Evolutionary conservation across 1,140 invertebrate species (phyloP), one percentile per base, ranked within the genome.

Genomic region (Lethrus apterus): DNA sequence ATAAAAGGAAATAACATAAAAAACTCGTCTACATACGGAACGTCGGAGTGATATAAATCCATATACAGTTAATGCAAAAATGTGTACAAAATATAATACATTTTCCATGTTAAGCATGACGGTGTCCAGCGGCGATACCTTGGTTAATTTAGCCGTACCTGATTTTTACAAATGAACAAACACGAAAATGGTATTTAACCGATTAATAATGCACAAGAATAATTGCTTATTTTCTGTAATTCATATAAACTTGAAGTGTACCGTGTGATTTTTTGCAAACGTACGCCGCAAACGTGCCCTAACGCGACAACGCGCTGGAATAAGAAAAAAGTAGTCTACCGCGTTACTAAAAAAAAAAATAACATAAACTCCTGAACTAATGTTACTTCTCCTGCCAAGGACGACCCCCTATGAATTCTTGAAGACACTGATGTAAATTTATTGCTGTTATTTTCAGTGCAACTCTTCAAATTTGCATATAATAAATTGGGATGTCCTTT

Each of bases 401-500:
- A 44, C 41, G 45, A 52, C 50, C 50, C 50, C 50, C 50, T 52
- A 44, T 44, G 42, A 52, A 43, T 38, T 40, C 21, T 14, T 34
- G 21, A 24, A 24, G 50, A 52, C 45, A 48, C 45, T 52, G 50
- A 52, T 48, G 45, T 36, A 47, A 52, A 52, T 52, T 52, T 52
- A 52, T 48, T 20, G 33, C 40, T 31, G 40, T 24, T 40, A 48
- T 52, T 48, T 44, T 42, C 33, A 43, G 35, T 30, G n/a, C 45
- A 32, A 44, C 41, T 43, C 30, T 15, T 32, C 44, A 44, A 47
- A 51, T 52, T 52, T 52, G 41, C 50, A 52, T 52, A 44, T 48
- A 48, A 52, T 52, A 48, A 52, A 51, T 52, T 44, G 43, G 48
- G 14, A 11, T 4, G 24, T 26, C 4, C 10, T 4, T 26, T 26